phyloP scores from a whole-genome alignment of 2,797 vertebrate species.

The Cichlasoma orientale region DNA sequence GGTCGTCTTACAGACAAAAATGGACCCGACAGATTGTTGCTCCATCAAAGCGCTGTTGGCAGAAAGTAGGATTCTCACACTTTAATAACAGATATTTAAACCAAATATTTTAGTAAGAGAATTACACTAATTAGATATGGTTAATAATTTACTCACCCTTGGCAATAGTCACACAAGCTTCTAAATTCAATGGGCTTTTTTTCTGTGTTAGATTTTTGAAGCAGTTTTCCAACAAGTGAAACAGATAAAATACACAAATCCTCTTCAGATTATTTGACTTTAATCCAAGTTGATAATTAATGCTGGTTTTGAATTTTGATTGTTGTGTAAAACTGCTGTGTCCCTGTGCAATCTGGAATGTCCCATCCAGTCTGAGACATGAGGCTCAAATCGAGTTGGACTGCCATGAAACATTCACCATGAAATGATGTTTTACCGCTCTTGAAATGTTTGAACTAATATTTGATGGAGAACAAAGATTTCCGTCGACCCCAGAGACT shows the following conservation, averaged over 20 bases:
- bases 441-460: not conserved
- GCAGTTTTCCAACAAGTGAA: not conserved
- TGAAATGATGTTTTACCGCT: not conserved
- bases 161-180: not conserved
- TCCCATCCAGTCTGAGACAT: not conserved
- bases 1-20: not conserved
- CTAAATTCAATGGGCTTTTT: not conserved
- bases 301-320: not conserved
- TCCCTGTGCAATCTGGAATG: too few species aligned
- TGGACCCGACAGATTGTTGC: fast-evolving
- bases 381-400: not conserved
- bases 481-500: not conserved
- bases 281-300: not conserved
- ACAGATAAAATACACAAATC: not conserved
- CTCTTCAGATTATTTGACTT: not conserved
- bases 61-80: not conserved
- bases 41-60: not conserved
- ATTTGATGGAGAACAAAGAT: not conserved
- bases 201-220: not conserved
- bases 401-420: not conserved
- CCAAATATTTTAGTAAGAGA: not conserved
- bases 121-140: not conserved
- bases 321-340: too few species aligned
- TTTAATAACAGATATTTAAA: not conserved
- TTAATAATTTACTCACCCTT: not conserved